A percentile compares a stretch with the other conserved stretches of the same genome.
These are phyloP conservation scores for Petrocephalus microphthalmus DNA, from an alignment of 2,113 vertebrate genomes.

Conservation along the genomic window DNA sequence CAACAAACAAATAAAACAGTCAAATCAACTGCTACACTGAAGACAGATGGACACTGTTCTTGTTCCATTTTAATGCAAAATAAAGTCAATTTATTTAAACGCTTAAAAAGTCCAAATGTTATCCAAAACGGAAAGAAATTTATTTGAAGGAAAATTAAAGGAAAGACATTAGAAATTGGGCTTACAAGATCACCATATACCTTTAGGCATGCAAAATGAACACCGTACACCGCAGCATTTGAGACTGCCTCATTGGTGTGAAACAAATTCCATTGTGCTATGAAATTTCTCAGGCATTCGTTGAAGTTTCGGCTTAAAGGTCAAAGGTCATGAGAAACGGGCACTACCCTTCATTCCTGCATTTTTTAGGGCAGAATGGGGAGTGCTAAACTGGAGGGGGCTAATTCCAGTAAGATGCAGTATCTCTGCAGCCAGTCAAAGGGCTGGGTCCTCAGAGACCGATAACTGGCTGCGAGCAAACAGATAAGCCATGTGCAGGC, in stretches of 20 bases:
- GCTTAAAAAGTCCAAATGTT: not conserved
- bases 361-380: not conserved
- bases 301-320: not conserved
- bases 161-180: not conserved
- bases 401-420: not conserved
- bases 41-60: not conserved
- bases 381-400: not conserved
- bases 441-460: not conserved
- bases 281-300: not conserved
- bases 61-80: not conserved
- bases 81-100: not conserved
- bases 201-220: not conserved
- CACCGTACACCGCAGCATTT: not conserved
- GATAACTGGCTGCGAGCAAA: not conserved
- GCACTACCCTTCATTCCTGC: not conserved
- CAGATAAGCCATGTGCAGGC: not conserved
- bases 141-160: not conserved
- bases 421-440: not conserved
- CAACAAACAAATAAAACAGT: not conserved
- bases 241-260: not conserved
- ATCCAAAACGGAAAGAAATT: not conserved
- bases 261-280: not conserved
- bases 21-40: not conserved
- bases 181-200: not conserved
- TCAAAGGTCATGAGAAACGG: not conserved